A percentile compares a stretch with the other conserved stretches of the same genome.
Conservation (phyloP, 2,113 vertebrate species). For the Mionectes macconnelli region DNA sequence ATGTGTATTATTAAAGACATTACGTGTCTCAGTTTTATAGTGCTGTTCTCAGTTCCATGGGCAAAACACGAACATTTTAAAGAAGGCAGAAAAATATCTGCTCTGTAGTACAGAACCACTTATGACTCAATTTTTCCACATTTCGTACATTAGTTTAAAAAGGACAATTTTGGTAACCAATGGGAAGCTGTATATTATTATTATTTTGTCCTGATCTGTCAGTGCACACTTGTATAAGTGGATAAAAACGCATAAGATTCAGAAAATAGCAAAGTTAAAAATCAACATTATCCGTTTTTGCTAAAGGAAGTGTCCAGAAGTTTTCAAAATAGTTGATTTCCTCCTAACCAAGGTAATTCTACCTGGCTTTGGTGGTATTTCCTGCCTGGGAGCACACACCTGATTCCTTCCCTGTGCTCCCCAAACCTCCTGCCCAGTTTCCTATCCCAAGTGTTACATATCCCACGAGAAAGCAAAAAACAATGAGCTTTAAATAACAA, state of each 20-base stretch:
- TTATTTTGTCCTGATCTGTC: not conserved
- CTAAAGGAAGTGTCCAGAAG: not conserved
- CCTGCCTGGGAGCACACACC: not conserved
- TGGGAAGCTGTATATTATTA: not conserved
- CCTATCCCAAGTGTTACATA: not conserved
- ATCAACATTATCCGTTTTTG: not conserved
- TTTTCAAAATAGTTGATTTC: not conserved
- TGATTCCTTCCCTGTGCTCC: not conserved
- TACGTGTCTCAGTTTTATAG: not conserved
- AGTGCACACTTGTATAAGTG: not conserved
- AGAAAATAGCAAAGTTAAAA: not conserved
- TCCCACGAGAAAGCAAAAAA: not conserved
- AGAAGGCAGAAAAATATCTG: not conserved
- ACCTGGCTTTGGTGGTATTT: not conserved
- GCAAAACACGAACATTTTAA: not conserved
- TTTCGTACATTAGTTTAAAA: not conserved
- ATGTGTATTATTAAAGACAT: not conserved
- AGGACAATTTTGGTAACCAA: not conserved
- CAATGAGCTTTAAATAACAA: not conserved
- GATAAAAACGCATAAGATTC: not conserved
- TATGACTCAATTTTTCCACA: not conserved
- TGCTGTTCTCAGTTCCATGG: not conserved
- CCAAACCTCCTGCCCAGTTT: not conserved
- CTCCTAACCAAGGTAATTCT: not conserved
- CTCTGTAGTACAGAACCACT: not conserved